Evolutionary conservation across 92 coral and sea anemone species (phyloP).

Genomic region (Palythoa heliodiscus): DNA sequence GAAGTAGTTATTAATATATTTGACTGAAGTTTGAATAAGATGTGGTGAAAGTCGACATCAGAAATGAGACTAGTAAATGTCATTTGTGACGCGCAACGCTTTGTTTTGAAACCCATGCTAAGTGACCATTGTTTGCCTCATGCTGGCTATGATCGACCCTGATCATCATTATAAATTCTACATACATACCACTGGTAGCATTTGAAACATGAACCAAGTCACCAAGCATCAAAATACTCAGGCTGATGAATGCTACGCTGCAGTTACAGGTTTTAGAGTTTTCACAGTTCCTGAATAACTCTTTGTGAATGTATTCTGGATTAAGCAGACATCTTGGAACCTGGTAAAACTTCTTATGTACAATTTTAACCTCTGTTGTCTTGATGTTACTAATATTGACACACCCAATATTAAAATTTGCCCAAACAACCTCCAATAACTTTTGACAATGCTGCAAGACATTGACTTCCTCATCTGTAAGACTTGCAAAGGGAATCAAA

Average conservation of each 20-base stretch:
- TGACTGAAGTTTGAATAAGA: too few relatives aligned
- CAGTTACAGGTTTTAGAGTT: not conserved
- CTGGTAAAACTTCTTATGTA: conserved; percentile 28
- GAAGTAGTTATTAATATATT: too few relatives aligned
- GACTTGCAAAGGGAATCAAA: conserved; percentile 47
- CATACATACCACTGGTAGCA: not conserved
- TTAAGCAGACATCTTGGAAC: conserved; percentile 45
- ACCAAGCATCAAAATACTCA: conserved; percentile 22
- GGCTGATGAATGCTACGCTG: conserved; percentile 9
- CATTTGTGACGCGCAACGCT: too few relatives aligned
- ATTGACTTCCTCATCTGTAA: conserved; percentile 48
- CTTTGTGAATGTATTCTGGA: conserved; percentile 1
- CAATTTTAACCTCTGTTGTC: not conserved
- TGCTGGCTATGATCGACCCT: too few relatives aligned
- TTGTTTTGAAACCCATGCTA: too few relatives aligned
- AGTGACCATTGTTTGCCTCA: too few relatives aligned
- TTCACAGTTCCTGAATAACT: not conserved
- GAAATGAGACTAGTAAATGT: too few relatives aligned
- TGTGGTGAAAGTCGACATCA: too few relatives aligned
- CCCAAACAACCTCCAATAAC: conserved; percentile 42
- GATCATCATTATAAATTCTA: not conserved
- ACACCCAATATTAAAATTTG: conserved; percentile 40
- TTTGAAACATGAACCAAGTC: not conserved
- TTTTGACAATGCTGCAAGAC: conserved; percentile 47
- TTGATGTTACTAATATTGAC: conserved; percentile 30